A percentile compares a stretch with the other conserved stretches of the same genome.
These are phyloP conservation scores for Acridotheres tristis DNA, from an alignment of 2,797 vertebrate species.

Conservation along the genomic window DNA sequence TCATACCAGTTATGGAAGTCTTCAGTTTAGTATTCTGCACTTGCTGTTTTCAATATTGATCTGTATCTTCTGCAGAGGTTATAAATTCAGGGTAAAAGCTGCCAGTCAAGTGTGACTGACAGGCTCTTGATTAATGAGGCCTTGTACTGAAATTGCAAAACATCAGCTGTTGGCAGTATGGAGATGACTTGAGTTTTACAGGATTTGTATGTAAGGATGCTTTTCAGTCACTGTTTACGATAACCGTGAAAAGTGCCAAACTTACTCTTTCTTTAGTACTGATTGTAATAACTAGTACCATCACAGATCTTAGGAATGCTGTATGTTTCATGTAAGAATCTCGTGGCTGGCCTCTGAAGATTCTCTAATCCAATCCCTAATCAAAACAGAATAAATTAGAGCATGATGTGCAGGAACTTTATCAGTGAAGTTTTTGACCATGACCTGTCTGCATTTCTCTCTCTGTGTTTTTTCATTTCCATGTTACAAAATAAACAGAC, in stretches of 20 bases:
- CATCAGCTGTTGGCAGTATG: not conserved
- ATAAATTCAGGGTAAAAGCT: conserved; percentile 13
- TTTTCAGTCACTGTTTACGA: not conserved
- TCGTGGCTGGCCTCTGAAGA: not conserved
- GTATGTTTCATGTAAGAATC: not conserved
- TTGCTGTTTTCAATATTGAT: conserved; percentile 36
- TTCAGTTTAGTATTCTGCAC: conserved; percentile 11
- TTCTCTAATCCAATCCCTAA: not conserved
- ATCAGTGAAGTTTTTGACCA: not conserved
- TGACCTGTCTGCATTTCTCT: not conserved
- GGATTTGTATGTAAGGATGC: not conserved
- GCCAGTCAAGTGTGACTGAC: not conserved
- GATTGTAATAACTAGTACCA: not conserved
- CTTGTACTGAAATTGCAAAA: not conserved
- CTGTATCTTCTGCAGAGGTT: conserved; percentile 1
- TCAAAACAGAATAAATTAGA: not conserved
- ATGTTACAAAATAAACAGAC: not conserved
- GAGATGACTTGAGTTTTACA: not conserved
- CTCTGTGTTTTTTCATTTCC: not conserved
- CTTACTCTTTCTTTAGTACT: not conserved
- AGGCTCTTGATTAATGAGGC: conserved; percentile 2
- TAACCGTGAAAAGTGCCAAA: not conserved
- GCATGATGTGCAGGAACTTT: not conserved
- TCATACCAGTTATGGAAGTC: not conserved
- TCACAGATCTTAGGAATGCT: not conserved